These are phyloP conservation scores for Xylophagus ater DNA, from an alignment of 2,888 invertebrate species.

Conservation along the genomic window DNA sequence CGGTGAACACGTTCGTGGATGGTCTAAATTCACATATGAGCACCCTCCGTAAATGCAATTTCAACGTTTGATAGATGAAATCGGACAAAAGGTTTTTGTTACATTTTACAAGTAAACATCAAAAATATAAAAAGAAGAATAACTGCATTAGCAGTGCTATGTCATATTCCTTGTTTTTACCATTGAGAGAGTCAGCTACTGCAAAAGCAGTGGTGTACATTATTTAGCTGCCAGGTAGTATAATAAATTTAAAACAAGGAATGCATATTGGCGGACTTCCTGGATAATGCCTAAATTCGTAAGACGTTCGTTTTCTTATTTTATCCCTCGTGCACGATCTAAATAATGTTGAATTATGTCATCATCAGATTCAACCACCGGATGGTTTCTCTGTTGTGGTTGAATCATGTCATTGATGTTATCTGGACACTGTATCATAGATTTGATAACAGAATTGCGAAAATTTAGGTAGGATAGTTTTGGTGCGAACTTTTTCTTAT, in stretches of 20 bases:
- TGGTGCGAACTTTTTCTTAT: conserved; percentile 1
- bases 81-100: too few species aligned
- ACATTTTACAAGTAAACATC: too few species aligned
- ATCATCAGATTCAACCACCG: conserved; percentile 6
- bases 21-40: too few species aligned
- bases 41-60: too few species aligned
- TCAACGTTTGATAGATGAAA: too few species aligned
- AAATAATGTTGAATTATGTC: not conserved
- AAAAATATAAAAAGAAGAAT: too few species aligned
- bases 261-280: conserved; percentile 3
- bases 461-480: conserved; percentile 5
- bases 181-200: too few species aligned
- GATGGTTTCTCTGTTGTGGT: conserved; percentile 5
- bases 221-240: too few species aligned
- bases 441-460: conserved; percentile 1
- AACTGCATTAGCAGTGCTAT: too few species aligned
- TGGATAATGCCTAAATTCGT: not conserved
- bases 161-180: too few species aligned
- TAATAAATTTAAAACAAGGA: conserved; percentile 5
- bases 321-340: not conserved
- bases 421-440: conserved; percentile 6
- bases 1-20: too few species aligned
- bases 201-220: too few species aligned
- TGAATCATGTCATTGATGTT: conserved; percentile 6
- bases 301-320: not conserved